A percentile compares a stretch with the other conserved stretches of the same genome.
phyloP scores from a whole-genome alignment of 2,888 invertebrate genomes.

The Agrochola circellaris region DNA sequence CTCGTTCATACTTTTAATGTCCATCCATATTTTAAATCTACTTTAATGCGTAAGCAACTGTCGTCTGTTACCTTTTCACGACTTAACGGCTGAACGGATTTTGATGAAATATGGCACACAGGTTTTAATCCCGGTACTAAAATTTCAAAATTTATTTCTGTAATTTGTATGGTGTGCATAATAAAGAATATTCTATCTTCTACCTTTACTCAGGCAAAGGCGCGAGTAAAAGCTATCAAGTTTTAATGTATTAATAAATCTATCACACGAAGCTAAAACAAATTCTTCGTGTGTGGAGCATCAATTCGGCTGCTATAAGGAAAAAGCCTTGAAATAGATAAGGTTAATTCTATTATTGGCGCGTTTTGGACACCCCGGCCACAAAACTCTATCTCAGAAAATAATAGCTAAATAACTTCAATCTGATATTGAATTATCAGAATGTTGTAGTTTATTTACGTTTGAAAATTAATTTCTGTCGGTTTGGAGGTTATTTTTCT shows the following conservation, averaged over 20 bases:
- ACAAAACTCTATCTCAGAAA: conserved; percentile 12
- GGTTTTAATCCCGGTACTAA: too few relatives aligned
- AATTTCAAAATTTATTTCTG: too few relatives aligned
- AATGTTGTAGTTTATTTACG: neutral
- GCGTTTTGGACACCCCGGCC: neutral
- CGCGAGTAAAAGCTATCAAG: too few relatives aligned
- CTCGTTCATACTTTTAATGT: too few relatives aligned
- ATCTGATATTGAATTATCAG: conserved; percentile 22
- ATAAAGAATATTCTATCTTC: too few relatives aligned
- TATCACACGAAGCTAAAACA: neutral
- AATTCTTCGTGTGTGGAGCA: neutral
- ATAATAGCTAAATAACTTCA: conserved; percentile 3
- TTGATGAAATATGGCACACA: too few relatives aligned
- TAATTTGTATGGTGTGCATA: too few relatives aligned
- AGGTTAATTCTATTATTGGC: neutral
- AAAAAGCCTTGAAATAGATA: conserved; percentile 31
- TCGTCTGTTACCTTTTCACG: too few relatives aligned
- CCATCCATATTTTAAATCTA: too few relatives aligned
- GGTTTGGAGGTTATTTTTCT: neutral
- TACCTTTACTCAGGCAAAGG: too few relatives aligned
- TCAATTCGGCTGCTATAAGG: neutral
- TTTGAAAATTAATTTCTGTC: neutral
- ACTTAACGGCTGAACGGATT: too few relatives aligned
- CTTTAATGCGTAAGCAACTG: too few relatives aligned
- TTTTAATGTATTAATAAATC: neutral